Conservation (phyloP, 2,888 invertebrate species). For the Clepsis dumicolana region DNA sequence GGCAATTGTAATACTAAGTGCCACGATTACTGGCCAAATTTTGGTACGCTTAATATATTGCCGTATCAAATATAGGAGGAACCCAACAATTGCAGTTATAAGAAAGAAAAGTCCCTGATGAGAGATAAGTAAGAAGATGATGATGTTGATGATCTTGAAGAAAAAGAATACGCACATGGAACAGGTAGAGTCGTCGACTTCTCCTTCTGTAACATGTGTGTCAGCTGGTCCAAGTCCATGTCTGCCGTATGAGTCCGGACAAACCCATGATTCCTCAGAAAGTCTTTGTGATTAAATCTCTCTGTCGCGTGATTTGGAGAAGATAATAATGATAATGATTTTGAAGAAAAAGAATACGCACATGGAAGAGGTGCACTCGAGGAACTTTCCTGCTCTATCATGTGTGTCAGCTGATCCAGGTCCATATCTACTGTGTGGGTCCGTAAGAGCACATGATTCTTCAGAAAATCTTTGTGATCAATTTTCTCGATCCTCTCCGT, state of each 20-base stretch:
- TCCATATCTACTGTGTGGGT: neutral
- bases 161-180: constrained; percentile 1
- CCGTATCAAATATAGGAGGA: too few relatives aligned
- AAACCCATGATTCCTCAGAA: neutral
- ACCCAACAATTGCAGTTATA: neutral
- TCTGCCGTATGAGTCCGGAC: neutral
- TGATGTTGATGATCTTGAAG: neutral
- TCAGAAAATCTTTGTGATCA: neutral
- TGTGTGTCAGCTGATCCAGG: neutral
- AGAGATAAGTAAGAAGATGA: neutral
- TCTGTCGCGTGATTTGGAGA: neutral
- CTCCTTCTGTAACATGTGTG: neutral
- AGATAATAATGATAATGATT: neutral
- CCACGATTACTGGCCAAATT: too few relatives aligned
- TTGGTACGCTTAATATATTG: too few relatives aligned
- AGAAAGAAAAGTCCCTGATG: neutral
- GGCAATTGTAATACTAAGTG: too few relatives aligned
- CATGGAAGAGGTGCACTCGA: neutral
- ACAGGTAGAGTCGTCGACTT: neutral
- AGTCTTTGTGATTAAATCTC: neutral
- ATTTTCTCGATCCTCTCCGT: neutral
- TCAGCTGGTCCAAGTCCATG: neutral
- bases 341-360: constrained; percentile 9
- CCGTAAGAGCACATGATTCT: neutral
- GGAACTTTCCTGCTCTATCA: neutral